A percentile compares a stretch with the other conserved stretches of the same genome.
Conservation (phyloP, 1,140 invertebrate genomes). For the Adelges cooleyi region DNA sequence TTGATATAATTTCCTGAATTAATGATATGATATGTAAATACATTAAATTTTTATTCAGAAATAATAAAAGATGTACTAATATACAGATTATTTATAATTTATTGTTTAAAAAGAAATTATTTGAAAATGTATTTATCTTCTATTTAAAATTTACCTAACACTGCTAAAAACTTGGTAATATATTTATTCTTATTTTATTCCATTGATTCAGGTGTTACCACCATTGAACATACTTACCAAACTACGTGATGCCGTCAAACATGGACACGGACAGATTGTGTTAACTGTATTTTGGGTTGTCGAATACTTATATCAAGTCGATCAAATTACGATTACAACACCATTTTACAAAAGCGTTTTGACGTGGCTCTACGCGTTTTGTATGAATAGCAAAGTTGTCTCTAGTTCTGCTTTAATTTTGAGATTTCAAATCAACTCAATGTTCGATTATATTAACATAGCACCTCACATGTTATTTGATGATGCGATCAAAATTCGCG, state of each 20-base stretch:
- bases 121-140: too few species aligned
- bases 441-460: conserved; percentile 5
- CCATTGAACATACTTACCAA: conserved; percentile 6
- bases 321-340: conserved; percentile 15
- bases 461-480: conserved; percentile 4
- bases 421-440: conserved; percentile 9
- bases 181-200: too few species aligned
- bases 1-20: too few species aligned
- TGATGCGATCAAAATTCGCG: neutral
- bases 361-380: neutral
- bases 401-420: neutral
- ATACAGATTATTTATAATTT: too few species aligned
- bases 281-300: conserved; percentile 14
- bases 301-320: conserved; percentile 20
- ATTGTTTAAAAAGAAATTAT: too few species aligned
- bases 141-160: too few species aligned
- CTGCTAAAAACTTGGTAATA: too few species aligned
- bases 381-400: neutral
- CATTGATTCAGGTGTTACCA: conserved; percentile 1
- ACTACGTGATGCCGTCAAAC: neutral
- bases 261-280: neutral
- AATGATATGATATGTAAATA: too few species aligned
- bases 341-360: conserved; percentile 3
- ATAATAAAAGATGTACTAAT: too few species aligned
- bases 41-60: too few species aligned